Conservation (phyloP, 2,888 invertebrate species). For the Dilophus febrilis region DNA sequence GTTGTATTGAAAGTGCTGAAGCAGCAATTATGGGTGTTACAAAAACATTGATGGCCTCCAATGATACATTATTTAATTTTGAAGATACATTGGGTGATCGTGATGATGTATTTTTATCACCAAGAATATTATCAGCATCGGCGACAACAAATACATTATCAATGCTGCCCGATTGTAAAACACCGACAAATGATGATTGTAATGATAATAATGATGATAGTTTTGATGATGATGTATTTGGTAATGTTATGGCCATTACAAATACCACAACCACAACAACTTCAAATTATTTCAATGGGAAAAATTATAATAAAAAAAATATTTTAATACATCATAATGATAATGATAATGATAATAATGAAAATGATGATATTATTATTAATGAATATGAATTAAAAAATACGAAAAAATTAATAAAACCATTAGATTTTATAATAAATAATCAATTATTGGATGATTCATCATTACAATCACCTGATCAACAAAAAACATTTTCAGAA, state of each 20-base stretch:
- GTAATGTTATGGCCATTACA: neutral
- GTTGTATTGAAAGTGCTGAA: constrained; percentile 13
- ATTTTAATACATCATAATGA: no score
- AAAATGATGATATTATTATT: neutral
- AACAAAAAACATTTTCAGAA: constrained; percentile 14
- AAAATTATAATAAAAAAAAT: no score
- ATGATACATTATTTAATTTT: constrained; percentile 16
- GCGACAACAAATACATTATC: neutral
- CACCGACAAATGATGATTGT: constrained; percentile 3
- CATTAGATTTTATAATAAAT: constrained; percentile 4
- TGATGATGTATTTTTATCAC: constrained; percentile 13
- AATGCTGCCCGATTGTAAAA: neutral
- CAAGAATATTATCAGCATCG: constrained; percentile 9
- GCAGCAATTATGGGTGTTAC: constrained; percentile 14
- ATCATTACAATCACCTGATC: constrained; percentile 15
- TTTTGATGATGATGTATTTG: no score
- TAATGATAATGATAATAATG: neutral
- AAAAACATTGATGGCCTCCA: constrained; percentile 15
- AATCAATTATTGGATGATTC: constrained; percentile 12
- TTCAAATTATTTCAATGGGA: no score
- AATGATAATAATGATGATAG: no score
- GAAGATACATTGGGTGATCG: constrained; percentile 15
- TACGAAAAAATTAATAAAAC: no score
- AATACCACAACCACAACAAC: no score
- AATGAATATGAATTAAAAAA: constrained; percentile 2